A percentile compares a stretch with the other conserved stretches of the same genome.
Conservation (phyloP, 2,797 vertebrate species). For the Otolemur crassicaudatus region DNA sequence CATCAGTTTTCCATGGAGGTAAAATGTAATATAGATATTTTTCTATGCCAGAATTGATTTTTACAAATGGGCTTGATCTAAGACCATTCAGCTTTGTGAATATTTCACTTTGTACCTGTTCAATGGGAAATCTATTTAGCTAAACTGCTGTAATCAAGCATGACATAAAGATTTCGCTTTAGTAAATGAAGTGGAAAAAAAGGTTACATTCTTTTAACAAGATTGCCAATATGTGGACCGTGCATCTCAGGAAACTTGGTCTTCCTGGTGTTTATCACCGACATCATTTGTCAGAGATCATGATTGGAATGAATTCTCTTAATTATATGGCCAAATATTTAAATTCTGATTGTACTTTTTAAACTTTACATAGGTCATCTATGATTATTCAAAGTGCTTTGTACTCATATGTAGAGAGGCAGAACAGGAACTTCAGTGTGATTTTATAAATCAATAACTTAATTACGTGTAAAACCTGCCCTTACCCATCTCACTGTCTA, state of each 20-base stretch:
- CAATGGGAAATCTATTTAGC: conserved; percentile 48
- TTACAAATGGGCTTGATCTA: conserved; percentile 74
- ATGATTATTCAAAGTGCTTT: background rate
- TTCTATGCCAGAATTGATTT: conserved; percentile 75
- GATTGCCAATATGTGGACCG: conserved; percentile 18
- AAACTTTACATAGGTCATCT: background rate
- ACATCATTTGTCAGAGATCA: background rate
- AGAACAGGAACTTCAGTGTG: background rate
- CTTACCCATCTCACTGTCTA: background rate
- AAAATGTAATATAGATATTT: conserved; percentile 75
- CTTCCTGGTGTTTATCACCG: background rate
- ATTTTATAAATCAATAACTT: conserved; percentile 36
- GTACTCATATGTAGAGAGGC: background rate
- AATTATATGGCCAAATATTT: conserved; percentile 29
- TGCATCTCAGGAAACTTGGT: background rate
- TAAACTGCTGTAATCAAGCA: conserved; percentile 60
- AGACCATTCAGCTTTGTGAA: conserved; percentile 70
- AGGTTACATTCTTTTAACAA: conserved; percentile 29
- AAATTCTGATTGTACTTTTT: background rate
- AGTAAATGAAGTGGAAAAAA: conserved; percentile 59
- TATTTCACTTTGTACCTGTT: conserved; percentile 71
- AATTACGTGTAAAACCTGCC: background rate
- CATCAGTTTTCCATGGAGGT: conserved; percentile 55
- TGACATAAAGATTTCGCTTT: conserved; percentile 74
- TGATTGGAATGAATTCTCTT: background rate